phyloP scores from a whole-genome alignment of 1,140 invertebrate genomes.

The Sarcophaga peregrina region DNA sequence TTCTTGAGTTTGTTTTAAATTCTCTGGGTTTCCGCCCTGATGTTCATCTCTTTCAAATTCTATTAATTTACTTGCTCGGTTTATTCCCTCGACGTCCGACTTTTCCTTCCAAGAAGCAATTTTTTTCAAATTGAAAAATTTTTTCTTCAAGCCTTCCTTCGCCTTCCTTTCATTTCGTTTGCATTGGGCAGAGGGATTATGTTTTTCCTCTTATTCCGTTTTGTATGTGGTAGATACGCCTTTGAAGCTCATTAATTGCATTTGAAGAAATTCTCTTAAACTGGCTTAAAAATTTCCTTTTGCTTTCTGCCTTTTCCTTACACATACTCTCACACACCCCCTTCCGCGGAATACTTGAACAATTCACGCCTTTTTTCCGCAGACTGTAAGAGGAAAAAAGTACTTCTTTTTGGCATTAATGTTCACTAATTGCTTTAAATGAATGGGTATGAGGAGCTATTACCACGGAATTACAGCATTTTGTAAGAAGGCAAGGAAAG shows the following conservation, averaged over 20 bases:
- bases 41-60: too few relatives aligned
- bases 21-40: too few relatives aligned
- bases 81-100: too few relatives aligned
- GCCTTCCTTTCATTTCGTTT: background rate
- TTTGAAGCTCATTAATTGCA: background rate
- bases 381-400: background rate
- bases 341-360: background rate
- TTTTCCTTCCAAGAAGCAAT: too few relatives aligned
- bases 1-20: too few relatives aligned
- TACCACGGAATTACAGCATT: too few relatives aligned
- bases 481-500: too few relatives aligned
- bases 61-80: too few relatives aligned
- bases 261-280: background rate
- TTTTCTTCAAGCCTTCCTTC: too few relatives aligned
- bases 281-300: background rate
- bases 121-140: too few relatives aligned
- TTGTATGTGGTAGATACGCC: background rate
- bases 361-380: background rate
- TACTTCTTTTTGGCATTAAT: background rate
- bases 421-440: slow-evolving; percentile 1
- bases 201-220: background rate
- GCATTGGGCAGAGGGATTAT: background rate
- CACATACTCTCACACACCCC: too few relatives aligned
- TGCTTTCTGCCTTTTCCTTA: background rate
- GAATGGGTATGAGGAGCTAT: background rate